Evolutionary conservation across 2,113 vertebrate species (phyloP), one percentile per base, ranked within the genome.

Genomic region (Ciconia stormi): DNA sequence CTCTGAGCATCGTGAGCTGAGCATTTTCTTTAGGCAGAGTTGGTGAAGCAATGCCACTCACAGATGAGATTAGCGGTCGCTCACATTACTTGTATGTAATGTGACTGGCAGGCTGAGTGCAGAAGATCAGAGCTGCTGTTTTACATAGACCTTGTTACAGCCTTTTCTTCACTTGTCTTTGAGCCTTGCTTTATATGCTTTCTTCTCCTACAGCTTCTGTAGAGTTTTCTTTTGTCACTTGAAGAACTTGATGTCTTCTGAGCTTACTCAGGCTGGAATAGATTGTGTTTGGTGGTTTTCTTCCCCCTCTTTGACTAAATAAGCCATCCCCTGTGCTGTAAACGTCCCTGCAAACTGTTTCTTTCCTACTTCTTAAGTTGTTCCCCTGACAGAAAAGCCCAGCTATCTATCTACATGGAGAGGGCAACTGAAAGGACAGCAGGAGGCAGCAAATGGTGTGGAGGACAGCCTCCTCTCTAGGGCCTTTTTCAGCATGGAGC

Each of bases 401-500:
- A 34, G 18, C 16, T 74, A 3, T 18, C 21, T 59, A 0, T 26
- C 26, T 47, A 12, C 10, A 5, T 3, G 9, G 21, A 61, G n/a
- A 55, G 11, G 5, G 29, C 50, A 55, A 49, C 23, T 67, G 77
- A 50, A 81, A 55, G 30, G 21, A n/a, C 29, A 32, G 40, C 14
- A 29, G 1, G 4, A 80, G 19, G 13, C 44, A 66, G 36, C 36
- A 63, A 55, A 40, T 12, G 10, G 6, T 26, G 49, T 42, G 20
- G 23, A 61, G 46, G 49, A 58, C 11, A n/a, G 23, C 21, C 55
- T 93, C 6, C 42, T 76, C 61, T 49, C 1, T 1, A 32, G 42
- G 19, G 7, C 34, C 10, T 32, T 42, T 70, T 63, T 53, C 6
- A 8, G 12, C 13, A 22, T 4, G 3, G 30, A 38, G 16, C 25